These are phyloP conservation scores for Gymnobelideus leadbeateri DNA, from an alignment of 2,113 vertebrate species.

Conservation along the genomic window DNA sequence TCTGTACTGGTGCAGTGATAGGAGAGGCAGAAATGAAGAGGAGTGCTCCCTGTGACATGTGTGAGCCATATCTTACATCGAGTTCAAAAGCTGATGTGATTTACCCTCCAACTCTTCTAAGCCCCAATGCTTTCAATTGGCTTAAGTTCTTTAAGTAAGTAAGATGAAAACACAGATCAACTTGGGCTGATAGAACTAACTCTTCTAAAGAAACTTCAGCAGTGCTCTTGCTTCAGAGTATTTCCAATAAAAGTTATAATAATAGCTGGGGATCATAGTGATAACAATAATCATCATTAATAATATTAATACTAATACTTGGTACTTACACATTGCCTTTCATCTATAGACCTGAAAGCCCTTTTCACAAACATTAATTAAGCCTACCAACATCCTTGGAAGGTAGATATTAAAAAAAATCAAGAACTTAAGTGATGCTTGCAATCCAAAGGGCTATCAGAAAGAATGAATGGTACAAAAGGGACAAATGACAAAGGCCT, in stretches of 20 bases:
- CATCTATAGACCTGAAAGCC: slow-evolving; percentile 60
- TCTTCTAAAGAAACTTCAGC: slow-evolving; percentile 75
- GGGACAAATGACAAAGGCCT: slow-evolving; percentile 27
- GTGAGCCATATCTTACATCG: slow-evolving; percentile 76
- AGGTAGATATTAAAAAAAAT: slow-evolving; percentile 21
- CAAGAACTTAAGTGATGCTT: slow-evolving; percentile 53
- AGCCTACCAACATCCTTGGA: slow-evolving; percentile 39
- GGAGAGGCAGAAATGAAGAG: slow-evolving; percentile 60
- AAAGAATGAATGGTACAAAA: slow-evolving; percentile 54
- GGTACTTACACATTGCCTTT: slow-evolving; percentile 66
- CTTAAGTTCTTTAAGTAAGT: slow-evolving; percentile 78
- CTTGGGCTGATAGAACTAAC: slow-evolving; percentile 70
- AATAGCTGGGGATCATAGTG: slow-evolving; percentile 65
- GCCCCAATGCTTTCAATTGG: slow-evolving; percentile 76
- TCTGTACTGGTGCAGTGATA: slow-evolving; percentile 32
- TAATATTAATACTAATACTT: slow-evolving; percentile 53
- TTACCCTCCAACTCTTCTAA: slow-evolving; percentile 81
- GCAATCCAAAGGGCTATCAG: slow-evolving; percentile 62
- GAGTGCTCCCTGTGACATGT: slow-evolving; percentile 74
- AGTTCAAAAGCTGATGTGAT: slow-evolving; percentile 78
- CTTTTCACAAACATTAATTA: slow-evolving; percentile 50
- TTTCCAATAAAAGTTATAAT: slow-evolving; percentile 72
- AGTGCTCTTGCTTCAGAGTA: slow-evolving; percentile 72
- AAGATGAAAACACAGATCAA: slow-evolving; percentile 79
- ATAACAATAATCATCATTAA: slow-evolving; percentile 57